These are phyloP conservation scores for Cliona cf. orientalis DNA, from an alignment of 37 sponge, comb jelly and placozoan species.

Conservation along the genomic window DNA sequence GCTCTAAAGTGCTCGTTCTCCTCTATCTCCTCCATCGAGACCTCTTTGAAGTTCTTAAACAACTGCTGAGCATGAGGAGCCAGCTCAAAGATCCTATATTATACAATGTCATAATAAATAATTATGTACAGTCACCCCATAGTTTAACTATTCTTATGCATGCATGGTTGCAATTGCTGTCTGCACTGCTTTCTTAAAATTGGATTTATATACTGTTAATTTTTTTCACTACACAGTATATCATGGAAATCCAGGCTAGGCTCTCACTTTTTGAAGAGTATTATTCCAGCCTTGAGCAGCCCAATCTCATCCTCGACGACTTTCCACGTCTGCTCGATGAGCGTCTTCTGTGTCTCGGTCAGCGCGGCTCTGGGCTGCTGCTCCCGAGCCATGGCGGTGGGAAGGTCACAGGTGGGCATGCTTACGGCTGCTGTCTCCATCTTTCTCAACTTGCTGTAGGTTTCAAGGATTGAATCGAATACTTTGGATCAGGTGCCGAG, in stretches of 20 bases:
- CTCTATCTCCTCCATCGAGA: slow-evolving; percentile 37
- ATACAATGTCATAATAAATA: not conserved
- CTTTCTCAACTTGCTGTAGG: not conserved
- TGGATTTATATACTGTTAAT: too few species aligned
- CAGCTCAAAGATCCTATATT: slow-evolving; percentile 55
- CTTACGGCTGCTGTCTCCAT: slow-evolving; percentile 3
- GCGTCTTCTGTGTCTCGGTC: slow-evolving; percentile 22
- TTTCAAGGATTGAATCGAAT: too few species aligned
- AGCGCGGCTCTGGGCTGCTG: slow-evolving; percentile 17
- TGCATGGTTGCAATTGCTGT: too few species aligned
- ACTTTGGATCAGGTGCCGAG: too few species aligned
- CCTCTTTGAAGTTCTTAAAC: slow-evolving; percentile 57
- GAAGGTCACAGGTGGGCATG: slow-evolving; percentile 13
- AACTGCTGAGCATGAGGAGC: slow-evolving; percentile 40
- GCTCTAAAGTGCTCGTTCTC: slow-evolving; percentile 22
- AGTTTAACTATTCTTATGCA: too few species aligned
- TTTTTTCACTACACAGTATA: not conserved
- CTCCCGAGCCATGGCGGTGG: slow-evolving; percentile 8
- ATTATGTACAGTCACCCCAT: not conserved
- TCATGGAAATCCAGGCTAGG: not conserved
- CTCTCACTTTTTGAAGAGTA: slow-evolving; percentile 42
- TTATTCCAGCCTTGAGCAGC: slow-evolving; percentile 29
- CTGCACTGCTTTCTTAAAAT: too few species aligned
- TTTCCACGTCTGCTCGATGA: slow-evolving; percentile 43
- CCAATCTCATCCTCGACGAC: slow-evolving; percentile 25